phyloP scores from a whole-genome alignment of 1,140 invertebrate genomes.

The Solenopsis fugax region DNA sequence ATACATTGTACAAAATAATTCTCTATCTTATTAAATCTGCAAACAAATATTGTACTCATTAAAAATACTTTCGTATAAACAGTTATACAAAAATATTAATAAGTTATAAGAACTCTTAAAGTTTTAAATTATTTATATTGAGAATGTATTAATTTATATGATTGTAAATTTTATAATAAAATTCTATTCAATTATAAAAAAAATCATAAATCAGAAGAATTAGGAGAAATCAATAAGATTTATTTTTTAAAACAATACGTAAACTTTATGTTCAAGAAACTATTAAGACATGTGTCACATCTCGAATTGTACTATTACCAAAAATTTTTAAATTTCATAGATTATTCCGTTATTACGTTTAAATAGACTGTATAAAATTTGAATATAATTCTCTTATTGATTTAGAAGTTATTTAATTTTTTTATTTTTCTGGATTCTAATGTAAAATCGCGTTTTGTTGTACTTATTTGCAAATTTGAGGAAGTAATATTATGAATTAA shows the following conservation, averaged over 20 bases:
- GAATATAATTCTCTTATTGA: no score
- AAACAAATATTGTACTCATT: conserved; percentile 14
- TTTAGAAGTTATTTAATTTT: no score
- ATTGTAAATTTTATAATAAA: conserved; percentile 2
- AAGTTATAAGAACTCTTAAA: background rate
- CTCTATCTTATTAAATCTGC: background rate
- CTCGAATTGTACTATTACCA: no score
- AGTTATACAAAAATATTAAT: background rate
- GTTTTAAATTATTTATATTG: background rate
- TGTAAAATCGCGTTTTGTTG: no score
- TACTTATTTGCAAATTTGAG: no score
- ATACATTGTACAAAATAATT: conserved; percentile 15
- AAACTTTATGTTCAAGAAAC: background rate
- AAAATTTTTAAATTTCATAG: no score
- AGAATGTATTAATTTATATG: background rate
- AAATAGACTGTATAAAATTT: no score
- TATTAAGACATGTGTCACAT: background rate
- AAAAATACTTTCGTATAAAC: background rate
- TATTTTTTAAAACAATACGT: background rate
- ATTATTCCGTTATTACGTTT: no score
- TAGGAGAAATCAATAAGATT: background rate
- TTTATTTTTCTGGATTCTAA: no score
- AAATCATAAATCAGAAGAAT: background rate
- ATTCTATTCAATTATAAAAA: background rate
- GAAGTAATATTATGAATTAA: no score